Evolutionary conservation across 2,113 vertebrate genomes (phyloP), one percentile per base, ranked within the genome.

Genomic region (Planiliza haematocheilus): DNA sequence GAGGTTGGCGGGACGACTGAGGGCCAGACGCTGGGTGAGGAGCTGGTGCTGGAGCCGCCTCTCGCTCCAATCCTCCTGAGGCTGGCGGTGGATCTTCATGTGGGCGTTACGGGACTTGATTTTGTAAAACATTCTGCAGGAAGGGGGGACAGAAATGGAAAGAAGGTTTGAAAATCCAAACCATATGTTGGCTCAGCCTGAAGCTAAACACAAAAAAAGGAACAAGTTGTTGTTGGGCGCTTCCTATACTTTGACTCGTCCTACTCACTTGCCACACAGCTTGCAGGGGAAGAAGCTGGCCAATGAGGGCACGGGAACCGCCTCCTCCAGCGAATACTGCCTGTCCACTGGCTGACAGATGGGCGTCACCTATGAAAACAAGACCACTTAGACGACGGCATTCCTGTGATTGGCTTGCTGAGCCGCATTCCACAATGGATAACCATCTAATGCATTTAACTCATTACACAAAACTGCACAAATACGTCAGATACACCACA

Each of bases 71-170:
- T 88, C 91, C 71, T 94, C 93, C 41, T 93, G 93, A 17, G 93
- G 91, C 73, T 95, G 94, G 0, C 94, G 88, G 42, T 95, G 94
- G 86, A 95, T 94, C 86, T 95, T 95, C 94, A 95, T 95, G 87
- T 95, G 94, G 45, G 94, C 94, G 2, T 95, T 95, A 14, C 94
- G 92, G 42, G 94, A 95, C 73, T 95, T 95, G 70, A 95, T 94
- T 78, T 95, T 95, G 52, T 93, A 94, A 67, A 95, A 95, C 90
- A 94, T 94, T 69, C 94, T 95, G 65, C 36, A 53, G 46, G 1
- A 20, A 61, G 5, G 36, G 8, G 20, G 13, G 11, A 18, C 6
- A n/a, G 7, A 59, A 39, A 45, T 70, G 7, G 58, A 63, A 37
- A 43, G 13, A 56, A 21, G 4, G 16, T 4, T 7, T 8, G 1